Percentiles rank a stretch among this genome's conserved stretches.
These are phyloP conservation scores for Garra rufa DNA, from an alignment of 2,113 vertebrate species.

Conservation along the genomic window DNA sequence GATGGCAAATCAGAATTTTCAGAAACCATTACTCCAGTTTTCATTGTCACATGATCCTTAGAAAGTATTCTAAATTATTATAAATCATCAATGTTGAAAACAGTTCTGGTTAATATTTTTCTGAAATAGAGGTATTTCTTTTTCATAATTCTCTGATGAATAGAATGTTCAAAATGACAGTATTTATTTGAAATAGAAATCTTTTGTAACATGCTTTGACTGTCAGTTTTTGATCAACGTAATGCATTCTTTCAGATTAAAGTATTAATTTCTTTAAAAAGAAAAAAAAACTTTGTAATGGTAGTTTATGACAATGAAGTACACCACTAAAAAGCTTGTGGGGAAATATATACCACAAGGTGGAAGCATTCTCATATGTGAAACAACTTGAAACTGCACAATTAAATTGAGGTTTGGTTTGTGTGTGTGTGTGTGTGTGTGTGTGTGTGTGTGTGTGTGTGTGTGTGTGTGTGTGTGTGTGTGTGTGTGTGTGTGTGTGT, in stretches of 20 bases:
- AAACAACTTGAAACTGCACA: neutral
- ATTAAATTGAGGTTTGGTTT: neutral
- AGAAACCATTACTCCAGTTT: neutral
- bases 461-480: too few relatives aligned
- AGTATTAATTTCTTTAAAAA: neutral
- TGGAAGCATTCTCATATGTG: slow-evolving; percentile 27
- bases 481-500: too few relatives aligned
- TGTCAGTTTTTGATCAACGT: neutral
- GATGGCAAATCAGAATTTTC: neutral
- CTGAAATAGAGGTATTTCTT: neutral
- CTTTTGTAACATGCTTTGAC: neutral
- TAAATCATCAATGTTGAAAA: neutral
- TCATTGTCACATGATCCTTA: neutral
- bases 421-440: too few relatives aligned
- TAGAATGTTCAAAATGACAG: neutral
- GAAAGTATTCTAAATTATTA: neutral
- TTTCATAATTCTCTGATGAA: neutral
- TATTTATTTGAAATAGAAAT: neutral
- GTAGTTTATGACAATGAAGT: neutral
- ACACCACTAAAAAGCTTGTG: neutral
- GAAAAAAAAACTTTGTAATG: neutral
- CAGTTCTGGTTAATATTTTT: neutral
- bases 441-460: too few relatives aligned
- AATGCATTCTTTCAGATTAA: neutral
- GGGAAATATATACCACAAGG: slow-evolving; percentile 35